Conservation (phyloP, 2,888 invertebrate genomes). For the Oasisia sp. region DNA sequence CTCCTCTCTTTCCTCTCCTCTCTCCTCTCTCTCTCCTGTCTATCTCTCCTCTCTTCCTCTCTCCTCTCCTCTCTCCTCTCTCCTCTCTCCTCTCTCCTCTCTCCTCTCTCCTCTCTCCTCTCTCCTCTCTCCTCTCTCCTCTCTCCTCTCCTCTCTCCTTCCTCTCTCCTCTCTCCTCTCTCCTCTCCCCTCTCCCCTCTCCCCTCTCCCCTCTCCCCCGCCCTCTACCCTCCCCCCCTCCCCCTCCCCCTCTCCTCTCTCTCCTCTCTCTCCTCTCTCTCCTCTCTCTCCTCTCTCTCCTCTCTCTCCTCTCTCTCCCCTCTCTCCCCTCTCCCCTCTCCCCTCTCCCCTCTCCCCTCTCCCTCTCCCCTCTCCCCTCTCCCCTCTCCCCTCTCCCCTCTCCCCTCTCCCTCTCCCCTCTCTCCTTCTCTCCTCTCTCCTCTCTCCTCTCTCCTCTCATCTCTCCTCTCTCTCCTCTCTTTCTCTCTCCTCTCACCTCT, state of each 20-base stretch:
- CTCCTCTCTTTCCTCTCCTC: not conserved
- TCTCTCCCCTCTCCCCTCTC: too few species aligned
- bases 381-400: not conserved
- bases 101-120: not conserved
- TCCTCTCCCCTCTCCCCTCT: too few species aligned
- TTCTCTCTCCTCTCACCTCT: not conserved
- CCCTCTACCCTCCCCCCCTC: not conserved
- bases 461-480: not conserved
- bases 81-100: not conserved
- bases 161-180: not conserved
- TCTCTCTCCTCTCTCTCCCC: not conserved
- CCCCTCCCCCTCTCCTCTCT: too few species aligned
- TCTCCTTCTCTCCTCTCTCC: too few species aligned
- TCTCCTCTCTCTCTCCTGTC: too few species aligned
- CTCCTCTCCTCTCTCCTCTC: not conserved
- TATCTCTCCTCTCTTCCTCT: too few species aligned
- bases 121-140: too few species aligned
- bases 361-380: not conserved
- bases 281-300: not conserved
- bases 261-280: not conserved
- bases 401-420: too few species aligned
- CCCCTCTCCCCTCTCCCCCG: not conserved
- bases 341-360: too few species aligned
- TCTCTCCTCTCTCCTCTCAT: too few species aligned
- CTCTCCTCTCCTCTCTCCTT: too few species aligned